phyloP scores from a whole-genome alignment of 2,797 vertebrate genomes.

The Myotis vivesi region DNA sequence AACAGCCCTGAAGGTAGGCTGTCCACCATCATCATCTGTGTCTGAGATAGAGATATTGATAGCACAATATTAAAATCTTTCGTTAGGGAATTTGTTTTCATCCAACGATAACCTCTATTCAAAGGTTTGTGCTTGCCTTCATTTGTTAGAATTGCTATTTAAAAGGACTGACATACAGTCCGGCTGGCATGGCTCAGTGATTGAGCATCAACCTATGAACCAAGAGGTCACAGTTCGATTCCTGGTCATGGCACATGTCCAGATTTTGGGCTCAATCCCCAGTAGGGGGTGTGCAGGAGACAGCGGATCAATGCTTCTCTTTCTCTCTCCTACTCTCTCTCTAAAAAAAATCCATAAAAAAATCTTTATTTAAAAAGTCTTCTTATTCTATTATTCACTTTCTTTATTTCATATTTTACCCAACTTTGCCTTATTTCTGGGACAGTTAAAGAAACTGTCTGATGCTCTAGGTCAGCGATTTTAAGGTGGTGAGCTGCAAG shows the following conservation, averaged over 20 bases:
- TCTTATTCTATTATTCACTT: not conserved
- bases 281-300: not conserved
- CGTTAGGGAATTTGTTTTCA: constrained; percentile 41
- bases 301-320: not conserved
- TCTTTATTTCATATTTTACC: not conserved
- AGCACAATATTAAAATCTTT: constrained; percentile 67
- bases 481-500: not conserved
- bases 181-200: not conserved
- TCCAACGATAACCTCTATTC: constrained; percentile 33
- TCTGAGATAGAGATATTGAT: constrained; percentile 51
- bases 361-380: not conserved
- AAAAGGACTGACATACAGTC: not conserved
- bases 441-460: not conserved
- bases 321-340: not conserved
- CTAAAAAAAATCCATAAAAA: not conserved
- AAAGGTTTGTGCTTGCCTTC: constrained; percentile 28
- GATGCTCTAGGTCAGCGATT: not conserved
- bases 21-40: constrained; percentile 59
- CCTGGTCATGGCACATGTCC: no score
- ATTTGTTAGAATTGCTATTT: not conserved
- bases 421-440: constrained; percentile 3
- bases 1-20: constrained; percentile 41
- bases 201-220: not conserved
- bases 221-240: not conserved
- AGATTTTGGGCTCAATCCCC: not conserved